Evolutionary conservation across 2,888 invertebrate genomes (phyloP).

Genomic region (Alitta virens): DNA sequence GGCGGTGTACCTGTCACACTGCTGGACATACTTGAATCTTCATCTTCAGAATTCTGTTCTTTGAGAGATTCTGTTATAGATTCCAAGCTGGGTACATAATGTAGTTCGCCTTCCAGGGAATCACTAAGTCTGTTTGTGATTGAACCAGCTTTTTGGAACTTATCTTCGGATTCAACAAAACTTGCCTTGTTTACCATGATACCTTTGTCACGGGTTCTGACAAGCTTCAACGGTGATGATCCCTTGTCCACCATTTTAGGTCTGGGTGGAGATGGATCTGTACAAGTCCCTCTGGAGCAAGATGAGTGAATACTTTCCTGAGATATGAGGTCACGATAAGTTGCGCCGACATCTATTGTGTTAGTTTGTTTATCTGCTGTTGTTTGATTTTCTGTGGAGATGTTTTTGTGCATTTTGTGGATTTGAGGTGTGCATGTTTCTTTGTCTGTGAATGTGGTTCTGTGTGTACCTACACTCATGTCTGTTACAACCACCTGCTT

Average conservation of each 20-base stretch:
- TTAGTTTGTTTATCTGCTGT: conserved; percentile 26
- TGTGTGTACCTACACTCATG: not conserved
- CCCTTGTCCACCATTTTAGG: conserved; percentile 1
- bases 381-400: conserved; percentile 25
- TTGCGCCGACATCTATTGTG: conserved; percentile 22
- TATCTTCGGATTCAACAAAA: conserved; percentile 23
- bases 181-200: conserved; percentile 27
- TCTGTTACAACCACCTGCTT: not conserved
- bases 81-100: conserved; percentile 17
- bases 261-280: conserved; percentile 16
- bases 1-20: not conserved
- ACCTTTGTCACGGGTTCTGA: conserved; percentile 23
- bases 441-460: conserved; percentile 21
- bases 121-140: conserved; percentile 3
- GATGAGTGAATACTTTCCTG: not conserved
- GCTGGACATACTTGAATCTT: conserved; percentile 10
- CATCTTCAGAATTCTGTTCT: conserved; percentile 20
- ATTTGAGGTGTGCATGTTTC: conserved; percentile 28
- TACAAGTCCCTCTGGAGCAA: conserved; percentile 16
- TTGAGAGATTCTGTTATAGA: conserved; percentile 23
- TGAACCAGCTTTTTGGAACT: conserved; percentile 22
- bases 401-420: conserved; percentile 25
- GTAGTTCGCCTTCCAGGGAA: conserved; percentile 8
- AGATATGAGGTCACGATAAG: conserved; percentile 18
- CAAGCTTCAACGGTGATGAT: conserved; percentile 23